phyloP scores from a whole-genome alignment of 2,797 vertebrate genomes.

The Phalloptychus januarius region DNA sequence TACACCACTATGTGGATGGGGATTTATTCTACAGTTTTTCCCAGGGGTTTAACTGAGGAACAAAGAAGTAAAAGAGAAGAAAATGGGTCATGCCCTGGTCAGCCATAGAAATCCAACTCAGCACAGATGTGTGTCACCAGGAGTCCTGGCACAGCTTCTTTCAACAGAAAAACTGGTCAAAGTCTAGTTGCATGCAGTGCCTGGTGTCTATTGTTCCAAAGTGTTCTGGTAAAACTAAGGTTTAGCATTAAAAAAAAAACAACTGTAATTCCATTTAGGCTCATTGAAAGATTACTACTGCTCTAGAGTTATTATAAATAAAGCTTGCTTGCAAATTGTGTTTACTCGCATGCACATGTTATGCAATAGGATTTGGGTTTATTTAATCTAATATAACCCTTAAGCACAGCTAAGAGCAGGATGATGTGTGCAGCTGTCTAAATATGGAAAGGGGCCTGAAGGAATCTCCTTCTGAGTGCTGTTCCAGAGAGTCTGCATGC shows the following conservation, averaged over 20 bases:
- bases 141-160: conserved; percentile 70
- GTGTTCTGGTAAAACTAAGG: conserved; percentile 31
- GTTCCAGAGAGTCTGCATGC: conserved; percentile 32
- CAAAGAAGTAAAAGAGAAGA: conserved; percentile 26
- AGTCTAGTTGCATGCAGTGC: conserved; percentile 63
- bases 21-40: conserved; percentile 47
- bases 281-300: conserved; percentile 59
- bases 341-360: conserved; percentile 60
- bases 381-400: conserved; percentile 62
- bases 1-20: conserved; percentile 31
- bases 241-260: conserved; percentile 13
- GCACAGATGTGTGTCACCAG: conserved; percentile 78
- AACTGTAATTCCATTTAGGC: conserved; percentile 49
- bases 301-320: conserved; percentile 33
- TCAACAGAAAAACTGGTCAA: conserved; percentile 62
- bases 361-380: conserved; percentile 62
- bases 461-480: conserved; percentile 54
- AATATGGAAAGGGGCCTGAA: conserved; percentile 66
- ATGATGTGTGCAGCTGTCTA: conserved; percentile 73
- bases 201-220: conserved; percentile 67
- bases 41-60: conserved; percentile 39
- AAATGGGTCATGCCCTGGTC: conserved; percentile 72
- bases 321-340: conserved; percentile 19
- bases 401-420: conserved; percentile 35
- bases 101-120: conserved; percentile 66